Percentiles rank a stretch among this genome's conserved stretches.
These are phyloP conservation scores for Eriosoma lanigerum DNA, from an alignment of 1,140 invertebrate genomes.

Conservation along the genomic window DNA sequence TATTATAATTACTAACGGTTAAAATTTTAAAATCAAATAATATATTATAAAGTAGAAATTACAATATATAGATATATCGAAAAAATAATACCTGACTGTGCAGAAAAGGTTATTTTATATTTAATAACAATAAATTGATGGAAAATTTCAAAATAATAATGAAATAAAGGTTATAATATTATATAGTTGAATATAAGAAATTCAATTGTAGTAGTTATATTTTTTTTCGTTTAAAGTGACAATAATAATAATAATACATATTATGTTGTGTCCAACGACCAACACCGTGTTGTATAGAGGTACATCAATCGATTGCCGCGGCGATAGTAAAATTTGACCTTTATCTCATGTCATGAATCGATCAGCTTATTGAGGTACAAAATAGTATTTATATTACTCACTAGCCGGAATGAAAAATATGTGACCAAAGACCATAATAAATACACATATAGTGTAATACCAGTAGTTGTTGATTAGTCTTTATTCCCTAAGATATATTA, in stretches of 20 bases:
- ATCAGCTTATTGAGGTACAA: not conserved
- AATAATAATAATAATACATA: not conserved
- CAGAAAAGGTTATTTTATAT: too few species aligned
- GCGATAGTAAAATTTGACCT: slow-evolving; percentile 24
- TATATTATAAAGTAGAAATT: too few species aligned
- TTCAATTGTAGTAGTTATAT: not conserved
- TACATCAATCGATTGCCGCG: not conserved
- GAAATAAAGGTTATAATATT: too few species aligned
- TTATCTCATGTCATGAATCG: not conserved
- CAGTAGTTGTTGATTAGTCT: slow-evolving; percentile 26
- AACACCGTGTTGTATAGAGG: not conserved
- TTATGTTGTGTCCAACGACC: not conserved
- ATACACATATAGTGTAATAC: slow-evolving; percentile 11
- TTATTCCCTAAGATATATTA: too few species aligned
- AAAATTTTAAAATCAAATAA: not conserved
- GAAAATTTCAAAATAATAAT: too few species aligned
- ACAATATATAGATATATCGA: too few species aligned
- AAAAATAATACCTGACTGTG: too few species aligned
- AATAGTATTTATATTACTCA: slow-evolving; percentile 14
- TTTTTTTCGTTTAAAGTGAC: not conserved
- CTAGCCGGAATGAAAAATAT: not conserved
- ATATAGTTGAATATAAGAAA: too few species aligned
- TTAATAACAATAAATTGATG: too few species aligned
- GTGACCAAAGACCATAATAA: not conserved
- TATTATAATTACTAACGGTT: slow-evolving; percentile 27